These are phyloP conservation scores for Microctenopoma steveboyesi DNA, from an alignment of 2,797 vertebrate species.

Conservation along the genomic window DNA sequence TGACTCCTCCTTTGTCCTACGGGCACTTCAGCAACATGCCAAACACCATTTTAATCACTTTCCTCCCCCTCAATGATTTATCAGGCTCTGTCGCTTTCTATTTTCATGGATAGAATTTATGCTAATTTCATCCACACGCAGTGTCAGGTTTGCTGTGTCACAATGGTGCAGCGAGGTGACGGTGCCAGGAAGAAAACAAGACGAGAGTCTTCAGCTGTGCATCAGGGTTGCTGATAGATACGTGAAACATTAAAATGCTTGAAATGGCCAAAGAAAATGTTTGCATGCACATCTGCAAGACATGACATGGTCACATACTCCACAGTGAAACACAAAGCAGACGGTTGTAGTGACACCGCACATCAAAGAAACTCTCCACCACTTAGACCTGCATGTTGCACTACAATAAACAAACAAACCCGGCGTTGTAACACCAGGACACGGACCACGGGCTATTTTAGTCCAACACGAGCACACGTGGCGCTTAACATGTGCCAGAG, in stretches of 20 bases:
- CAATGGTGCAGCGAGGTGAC: constrained; percentile 28
- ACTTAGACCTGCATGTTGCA: constrained; percentile 34
- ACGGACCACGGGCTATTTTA: constrained; percentile 68
- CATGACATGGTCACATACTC: constrained; percentile 3
- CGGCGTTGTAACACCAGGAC: constrained; percentile 39
- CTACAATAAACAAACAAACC: constrained; percentile 53
- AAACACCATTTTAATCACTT: constrained; percentile 52
- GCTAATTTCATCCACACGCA: constrained; percentile 46
- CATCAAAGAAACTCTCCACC: constrained; percentile 11
- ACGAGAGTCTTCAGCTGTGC: constrained; percentile 30
- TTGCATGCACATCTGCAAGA: background rate
- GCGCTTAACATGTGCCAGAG: constrained; percentile 67
- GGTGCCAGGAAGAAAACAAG: constrained; percentile 13
- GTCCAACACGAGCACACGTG: constrained; percentile 69
- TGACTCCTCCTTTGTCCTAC: constrained; percentile 20
- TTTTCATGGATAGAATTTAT: constrained; percentile 39
- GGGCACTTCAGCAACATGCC: constrained; percentile 23
- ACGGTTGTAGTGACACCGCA: background rate
- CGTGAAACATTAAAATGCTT: constrained; percentile 22
- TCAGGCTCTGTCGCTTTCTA: constrained; percentile 40
- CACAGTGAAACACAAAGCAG: constrained; percentile 7
- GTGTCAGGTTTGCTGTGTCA: constrained; percentile 48
- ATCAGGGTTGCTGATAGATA: constrained; percentile 21
- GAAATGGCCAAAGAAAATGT: background rate
- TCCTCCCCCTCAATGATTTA: constrained; percentile 66